Conservation (phyloP, 2,888 invertebrate genomes). For the Atrina japonica region DNA sequence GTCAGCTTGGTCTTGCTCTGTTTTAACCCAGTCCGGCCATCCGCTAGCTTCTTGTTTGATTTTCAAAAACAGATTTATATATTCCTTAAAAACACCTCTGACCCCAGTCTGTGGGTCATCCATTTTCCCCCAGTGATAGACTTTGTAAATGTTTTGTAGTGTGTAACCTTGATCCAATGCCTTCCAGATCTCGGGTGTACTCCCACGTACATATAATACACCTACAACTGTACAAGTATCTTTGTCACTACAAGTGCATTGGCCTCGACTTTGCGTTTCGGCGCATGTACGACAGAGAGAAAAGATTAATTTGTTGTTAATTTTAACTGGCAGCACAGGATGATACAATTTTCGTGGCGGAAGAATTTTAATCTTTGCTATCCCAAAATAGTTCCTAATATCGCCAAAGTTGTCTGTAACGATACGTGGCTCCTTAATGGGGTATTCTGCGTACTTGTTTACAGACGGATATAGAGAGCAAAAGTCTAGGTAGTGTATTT, state of each 20-base stretch:
- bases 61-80: conserved; percentile 54
- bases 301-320: conserved; percentile 7
- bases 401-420: conserved; percentile 52
- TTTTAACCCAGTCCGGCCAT: conserved; percentile 33
- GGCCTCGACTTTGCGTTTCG: background rate
- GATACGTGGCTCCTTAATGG: conserved; percentile 59
- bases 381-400: conserved; percentile 54
- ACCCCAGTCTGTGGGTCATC: conserved; percentile 38
- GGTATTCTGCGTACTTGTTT: conserved; percentile 58
- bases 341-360: conserved; percentile 57
- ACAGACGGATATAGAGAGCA: conserved; percentile 66
- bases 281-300: too few relatives aligned
- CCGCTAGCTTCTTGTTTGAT: conserved; percentile 46
- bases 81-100: too few relatives aligned
- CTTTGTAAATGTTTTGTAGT: too few relatives aligned
- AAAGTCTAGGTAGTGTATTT: too few relatives aligned
- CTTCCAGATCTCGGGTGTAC: too few relatives aligned
- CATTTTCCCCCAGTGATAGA: too few relatives aligned
- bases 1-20: background rate
- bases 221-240: too few relatives aligned
- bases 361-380: conserved; percentile 57
- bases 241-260: background rate
- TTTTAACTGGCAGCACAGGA: conserved; percentile 75
- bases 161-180: conserved; percentile 72
- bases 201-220: conserved; percentile 43